Conservation (phyloP, 2,888 invertebrate genomes). For the Mactromeris polynyma region DNA sequence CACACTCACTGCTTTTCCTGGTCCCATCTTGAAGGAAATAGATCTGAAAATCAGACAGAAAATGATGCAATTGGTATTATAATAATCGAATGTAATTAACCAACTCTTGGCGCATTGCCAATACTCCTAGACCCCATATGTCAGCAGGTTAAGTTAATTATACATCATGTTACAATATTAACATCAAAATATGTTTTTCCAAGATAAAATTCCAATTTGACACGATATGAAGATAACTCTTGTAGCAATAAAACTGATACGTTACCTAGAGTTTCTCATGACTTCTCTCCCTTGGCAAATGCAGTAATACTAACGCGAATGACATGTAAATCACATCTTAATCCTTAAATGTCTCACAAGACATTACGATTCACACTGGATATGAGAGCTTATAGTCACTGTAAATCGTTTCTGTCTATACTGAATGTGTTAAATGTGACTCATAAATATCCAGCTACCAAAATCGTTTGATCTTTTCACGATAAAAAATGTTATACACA, state of each 20-base stretch:
- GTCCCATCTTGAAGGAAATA: slow-evolving; percentile 31
- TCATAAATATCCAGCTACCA: not conserved
- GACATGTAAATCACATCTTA: not conserved
- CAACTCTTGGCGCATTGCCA: too few relatives aligned
- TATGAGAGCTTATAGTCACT: not conserved
- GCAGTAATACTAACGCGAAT: not conserved
- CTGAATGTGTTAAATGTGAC: not conserved
- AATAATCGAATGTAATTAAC: not conserved
- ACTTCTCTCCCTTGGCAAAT: slow-evolving; percentile 28
- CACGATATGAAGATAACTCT: not conserved
- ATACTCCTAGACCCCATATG: too few relatives aligned
- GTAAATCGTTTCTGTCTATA: not conserved
- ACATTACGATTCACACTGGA: not conserved
- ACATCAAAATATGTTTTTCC: too few relatives aligned
- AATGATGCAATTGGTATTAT: not conserved
- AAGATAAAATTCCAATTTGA: not conserved
- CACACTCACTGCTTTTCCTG: slow-evolving; percentile 53
- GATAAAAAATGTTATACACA: not conserved
- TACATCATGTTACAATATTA: too few relatives aligned
- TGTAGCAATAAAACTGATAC: not conserved
- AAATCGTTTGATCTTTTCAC: not conserved
- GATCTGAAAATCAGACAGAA: slow-evolving; percentile 37
- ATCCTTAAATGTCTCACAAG: not conserved
- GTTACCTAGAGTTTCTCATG: slow-evolving; percentile 45
- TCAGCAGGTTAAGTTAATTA: too few relatives aligned